Conservation (phyloP, 2,113 vertebrate genomes). For the Tupaia tana region DNA sequence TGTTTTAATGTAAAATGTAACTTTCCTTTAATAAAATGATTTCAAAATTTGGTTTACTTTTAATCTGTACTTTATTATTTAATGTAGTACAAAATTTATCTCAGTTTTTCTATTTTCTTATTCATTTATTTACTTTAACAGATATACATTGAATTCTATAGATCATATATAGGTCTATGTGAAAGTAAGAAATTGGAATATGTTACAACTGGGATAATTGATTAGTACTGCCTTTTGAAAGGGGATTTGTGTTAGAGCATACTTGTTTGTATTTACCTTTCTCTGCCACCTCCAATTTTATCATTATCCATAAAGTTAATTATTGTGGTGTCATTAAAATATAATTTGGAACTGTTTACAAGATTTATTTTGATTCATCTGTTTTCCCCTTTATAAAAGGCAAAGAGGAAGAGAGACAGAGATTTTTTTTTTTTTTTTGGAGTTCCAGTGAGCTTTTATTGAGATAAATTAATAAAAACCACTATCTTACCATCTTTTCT, state of each 20-base stretch:
- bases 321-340: not conserved
- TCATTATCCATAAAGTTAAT: not conserved
- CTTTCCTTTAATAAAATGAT: not conserved
- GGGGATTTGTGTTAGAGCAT: not conserved
- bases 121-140: not conserved
- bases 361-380: not conserved
- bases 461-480: too few relatives aligned
- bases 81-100: not conserved
- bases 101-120: conserved; percentile 3
- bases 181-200: not conserved
- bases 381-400: too few relatives aligned
- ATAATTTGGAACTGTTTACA: not conserved
- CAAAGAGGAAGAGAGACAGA: too few relatives aligned
- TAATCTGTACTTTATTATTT: not conserved
- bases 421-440: too few relatives aligned
- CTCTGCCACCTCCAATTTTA: not conserved
- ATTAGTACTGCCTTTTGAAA: not conserved
- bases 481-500: too few relatives aligned
- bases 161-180: not conserved
- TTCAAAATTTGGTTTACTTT: not conserved
- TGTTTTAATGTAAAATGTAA: not conserved
- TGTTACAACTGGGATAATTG: not conserved
- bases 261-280: not conserved
- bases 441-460: too few relatives aligned
- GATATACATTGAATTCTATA: not conserved